Base-by-base conservation (phyloP, 2,888 invertebrate genomes). In the Tetropium fuscum region DNA sequence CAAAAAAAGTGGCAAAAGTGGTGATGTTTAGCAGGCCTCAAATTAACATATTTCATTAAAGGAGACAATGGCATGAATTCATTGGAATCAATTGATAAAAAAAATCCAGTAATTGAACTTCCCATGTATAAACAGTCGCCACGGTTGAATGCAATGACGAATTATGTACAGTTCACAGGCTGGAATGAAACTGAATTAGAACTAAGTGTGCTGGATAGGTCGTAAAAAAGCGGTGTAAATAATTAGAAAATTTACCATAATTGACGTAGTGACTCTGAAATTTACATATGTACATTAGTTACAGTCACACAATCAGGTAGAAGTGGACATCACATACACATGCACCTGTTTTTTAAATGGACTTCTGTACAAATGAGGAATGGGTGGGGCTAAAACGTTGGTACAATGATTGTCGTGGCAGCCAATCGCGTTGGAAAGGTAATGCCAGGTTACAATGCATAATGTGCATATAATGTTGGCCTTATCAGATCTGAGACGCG, bases 381-480 rank as follows among this genome's bases (percentile, higher is more conserved):
- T 78, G 79, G 82, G 81, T 78, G 82, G 78, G 80, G 81, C 80
- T 70, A 78, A 71, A 71, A 71, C 74, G 75, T 77, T 72, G 72
- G 76, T 78, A 78, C 78, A 78, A 80, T 80, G 75, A 81, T 79
- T 81, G 81, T 81, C 79, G 78, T 76, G 73, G 73, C 79, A 77
- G 75, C 81, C 82, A 82, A 82, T 82, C 80, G 74, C 77, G 77
- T 76, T 78, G 75, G 75, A 74, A 79, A 80, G 77, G 78, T 81
- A 81, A 81, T 81, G 76, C 76, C 78, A 77, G 81, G 79, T 81
- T 80, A 77, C 76, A 76, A 77, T 81, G 80, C 80, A 80, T 75
- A 80, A 80, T 80, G 76, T 80, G 79, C 79, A 78, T 74, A 76
- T 76, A 72, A 75, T 74, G 75, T 77, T 72, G 70, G 69, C 77